Evolutionary conservation across 2,113 vertebrate species (phyloP).

Genomic region (Rhinopomastus cyanomelas): DNA sequence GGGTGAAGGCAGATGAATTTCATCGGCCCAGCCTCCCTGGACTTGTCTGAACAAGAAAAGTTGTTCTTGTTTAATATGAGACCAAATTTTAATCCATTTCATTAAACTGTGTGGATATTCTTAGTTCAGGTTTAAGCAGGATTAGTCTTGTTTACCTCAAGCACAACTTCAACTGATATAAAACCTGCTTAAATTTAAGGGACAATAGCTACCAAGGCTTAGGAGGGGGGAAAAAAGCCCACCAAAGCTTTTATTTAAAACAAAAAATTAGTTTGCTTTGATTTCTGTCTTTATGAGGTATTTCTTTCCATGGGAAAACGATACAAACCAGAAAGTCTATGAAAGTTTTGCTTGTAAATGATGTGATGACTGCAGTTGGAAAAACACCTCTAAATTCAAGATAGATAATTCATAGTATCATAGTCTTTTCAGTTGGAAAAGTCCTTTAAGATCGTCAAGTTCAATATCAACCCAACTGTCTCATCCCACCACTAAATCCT

Average conservation of each 20-base stretch:
- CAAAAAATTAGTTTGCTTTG: neutral
- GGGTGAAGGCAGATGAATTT: constrained; percentile 19
- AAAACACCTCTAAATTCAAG: neutral
- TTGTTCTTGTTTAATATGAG: constrained; percentile 35
- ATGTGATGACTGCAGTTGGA: neutral
- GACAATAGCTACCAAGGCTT: neutral
- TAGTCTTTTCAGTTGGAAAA: no score
- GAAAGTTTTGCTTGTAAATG: neutral
- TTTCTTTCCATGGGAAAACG: constrained; percentile 28
- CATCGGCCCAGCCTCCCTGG: neutral
- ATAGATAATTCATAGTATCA: neutral
- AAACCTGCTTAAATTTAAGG: constrained; percentile 25
- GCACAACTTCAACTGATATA: constrained; percentile 5
- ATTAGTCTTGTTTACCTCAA: constrained; percentile 35
- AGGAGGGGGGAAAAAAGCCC: neutral
- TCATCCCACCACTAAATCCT: no score
- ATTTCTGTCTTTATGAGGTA: neutral
- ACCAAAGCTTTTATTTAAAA: neutral
- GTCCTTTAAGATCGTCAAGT: no score
- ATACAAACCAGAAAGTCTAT: neutral
- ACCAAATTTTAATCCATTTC: constrained; percentile 57
- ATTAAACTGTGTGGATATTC: constrained; percentile 48
- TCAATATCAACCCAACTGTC: no score
- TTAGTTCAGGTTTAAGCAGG: constrained; percentile 42
- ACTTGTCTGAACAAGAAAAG: constrained; percentile 47